These are phyloP conservation scores for Brachyopa scutellaris DNA, from an alignment of 2,888 invertebrate genomes.

Conservation along the genomic window DNA sequence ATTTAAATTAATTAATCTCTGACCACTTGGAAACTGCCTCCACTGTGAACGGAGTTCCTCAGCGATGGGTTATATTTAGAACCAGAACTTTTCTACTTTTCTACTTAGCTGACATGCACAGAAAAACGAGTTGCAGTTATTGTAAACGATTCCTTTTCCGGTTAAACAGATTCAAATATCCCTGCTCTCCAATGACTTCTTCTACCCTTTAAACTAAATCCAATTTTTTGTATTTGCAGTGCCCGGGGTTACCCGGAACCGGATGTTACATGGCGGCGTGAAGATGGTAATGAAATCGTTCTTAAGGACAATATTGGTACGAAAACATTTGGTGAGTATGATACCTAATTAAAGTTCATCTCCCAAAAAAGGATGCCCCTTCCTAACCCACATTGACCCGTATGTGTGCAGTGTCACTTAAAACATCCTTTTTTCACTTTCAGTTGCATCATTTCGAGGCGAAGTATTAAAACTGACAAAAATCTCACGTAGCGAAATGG, in stretches of 20 bases:
- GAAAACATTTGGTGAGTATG: slow-evolving; percentile 84
- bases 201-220: no score
- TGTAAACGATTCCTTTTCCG: no score
- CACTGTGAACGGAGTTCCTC: no score
- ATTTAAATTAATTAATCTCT: no score
- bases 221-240: slow-evolving; percentile 75
- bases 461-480: slow-evolving; percentile 89
- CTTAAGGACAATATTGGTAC: slow-evolving; percentile 87
- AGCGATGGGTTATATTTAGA: no score
- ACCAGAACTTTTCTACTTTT: no score
- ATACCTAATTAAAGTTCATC: slow-evolving; percentile 19
- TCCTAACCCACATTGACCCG: slow-evolving; percentile 31
- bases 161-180: no score
- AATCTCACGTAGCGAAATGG: slow-evolving; percentile 94
- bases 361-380: not conserved
- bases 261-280: slow-evolving; percentile 91
- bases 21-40: no score
- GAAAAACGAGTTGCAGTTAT: no score
- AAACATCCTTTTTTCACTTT: slow-evolving; percentile 75
- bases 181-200: no score
- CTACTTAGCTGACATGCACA: no score
- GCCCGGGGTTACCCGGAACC: slow-evolving; percentile 92
- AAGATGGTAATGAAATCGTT: slow-evolving; percentile 91
- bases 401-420: slow-evolving; percentile 5
- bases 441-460: slow-evolving; percentile 88